Evolutionary conservation across 2,797 vertebrate genomes (phyloP).

Genomic region (Borostomias antarcticus): DNA sequence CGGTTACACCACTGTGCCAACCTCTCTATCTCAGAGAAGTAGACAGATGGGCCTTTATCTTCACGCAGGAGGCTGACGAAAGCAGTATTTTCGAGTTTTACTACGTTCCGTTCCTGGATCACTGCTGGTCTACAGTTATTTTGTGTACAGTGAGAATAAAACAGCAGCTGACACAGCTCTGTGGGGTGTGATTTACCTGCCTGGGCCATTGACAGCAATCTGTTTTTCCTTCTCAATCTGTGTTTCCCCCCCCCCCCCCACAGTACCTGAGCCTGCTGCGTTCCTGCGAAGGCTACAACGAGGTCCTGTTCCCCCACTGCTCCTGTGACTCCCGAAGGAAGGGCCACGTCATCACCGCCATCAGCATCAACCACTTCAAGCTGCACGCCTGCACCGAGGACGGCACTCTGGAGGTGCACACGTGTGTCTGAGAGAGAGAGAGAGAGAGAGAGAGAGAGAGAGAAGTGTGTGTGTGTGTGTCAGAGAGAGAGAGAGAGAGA

Average conservation of each 20-base stretch:
- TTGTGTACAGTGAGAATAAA: no score
- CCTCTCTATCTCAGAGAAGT: no score
- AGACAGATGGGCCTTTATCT: no score
- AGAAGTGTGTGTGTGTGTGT: neutral
- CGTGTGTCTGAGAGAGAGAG: neutral
- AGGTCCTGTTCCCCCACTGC: constrained; percentile 95
- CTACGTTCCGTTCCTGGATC: no score
- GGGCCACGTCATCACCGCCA: constrained; percentile 92
- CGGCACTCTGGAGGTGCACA: constrained; percentile 86
- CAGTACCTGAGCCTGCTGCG: constrained; percentile 91
- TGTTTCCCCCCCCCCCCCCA: neutral
- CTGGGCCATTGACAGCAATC: no score
- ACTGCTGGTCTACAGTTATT: no score
- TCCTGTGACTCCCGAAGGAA: constrained; percentile 93
- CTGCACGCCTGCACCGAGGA: constrained; percentile 95
- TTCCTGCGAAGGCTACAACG: constrained; percentile 93
- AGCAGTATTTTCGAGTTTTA: no score
- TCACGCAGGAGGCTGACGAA: no score
- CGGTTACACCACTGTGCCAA: no score
- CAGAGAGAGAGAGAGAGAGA: neutral
- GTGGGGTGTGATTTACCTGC: no score
- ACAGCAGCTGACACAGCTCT: no score
- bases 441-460: no score
- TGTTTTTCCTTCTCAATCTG: neutral
- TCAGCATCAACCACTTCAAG: constrained; percentile 94